Conservation (phyloP, 2,113 vertebrate genomes). For the Henicopernis longicauda region DNA sequence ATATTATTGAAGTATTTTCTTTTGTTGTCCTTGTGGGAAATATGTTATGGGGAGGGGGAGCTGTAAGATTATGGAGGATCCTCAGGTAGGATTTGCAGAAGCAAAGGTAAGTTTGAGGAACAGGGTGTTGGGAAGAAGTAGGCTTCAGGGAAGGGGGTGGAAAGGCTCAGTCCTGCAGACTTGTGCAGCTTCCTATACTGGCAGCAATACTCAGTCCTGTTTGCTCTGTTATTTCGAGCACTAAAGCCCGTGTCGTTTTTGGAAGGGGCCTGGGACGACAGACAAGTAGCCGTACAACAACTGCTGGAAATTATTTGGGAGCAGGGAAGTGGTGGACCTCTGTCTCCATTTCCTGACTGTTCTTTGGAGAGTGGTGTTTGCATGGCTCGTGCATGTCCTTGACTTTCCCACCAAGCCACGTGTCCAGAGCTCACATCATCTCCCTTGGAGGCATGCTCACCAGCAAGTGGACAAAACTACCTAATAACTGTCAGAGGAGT, state of each 20-base stretch:
- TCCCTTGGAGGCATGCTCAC: neutral
- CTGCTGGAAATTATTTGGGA: neutral
- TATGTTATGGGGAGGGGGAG: neutral
- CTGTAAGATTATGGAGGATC: neutral
- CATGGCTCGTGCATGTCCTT: accelerated
- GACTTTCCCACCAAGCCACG: neutral
- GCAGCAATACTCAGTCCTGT: neutral
- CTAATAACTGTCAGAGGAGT: neutral
- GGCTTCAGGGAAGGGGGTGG: neutral
- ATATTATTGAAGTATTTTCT: neutral
- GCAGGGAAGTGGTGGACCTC: neutral
- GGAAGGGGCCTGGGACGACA: neutral
- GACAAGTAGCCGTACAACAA: neutral
- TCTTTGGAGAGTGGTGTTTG: neutral
- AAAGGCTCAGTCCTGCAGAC: neutral
- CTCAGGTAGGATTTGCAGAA: neutral
- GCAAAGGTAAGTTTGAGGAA: neutral
- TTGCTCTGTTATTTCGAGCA: neutral
- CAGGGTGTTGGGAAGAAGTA: neutral
- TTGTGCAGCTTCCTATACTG: neutral
- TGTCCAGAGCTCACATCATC: accelerated
- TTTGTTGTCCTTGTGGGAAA: neutral
- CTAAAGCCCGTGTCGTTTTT: neutral
- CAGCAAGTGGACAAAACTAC: neutral
- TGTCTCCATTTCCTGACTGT: neutral